A percentile compares a stretch with the other conserved stretches of the same genome.
These are phyloP conservation scores for Salarias fasciatus DNA, from an alignment of 2,797 vertebrate genomes.

Conservation along the genomic window DNA sequence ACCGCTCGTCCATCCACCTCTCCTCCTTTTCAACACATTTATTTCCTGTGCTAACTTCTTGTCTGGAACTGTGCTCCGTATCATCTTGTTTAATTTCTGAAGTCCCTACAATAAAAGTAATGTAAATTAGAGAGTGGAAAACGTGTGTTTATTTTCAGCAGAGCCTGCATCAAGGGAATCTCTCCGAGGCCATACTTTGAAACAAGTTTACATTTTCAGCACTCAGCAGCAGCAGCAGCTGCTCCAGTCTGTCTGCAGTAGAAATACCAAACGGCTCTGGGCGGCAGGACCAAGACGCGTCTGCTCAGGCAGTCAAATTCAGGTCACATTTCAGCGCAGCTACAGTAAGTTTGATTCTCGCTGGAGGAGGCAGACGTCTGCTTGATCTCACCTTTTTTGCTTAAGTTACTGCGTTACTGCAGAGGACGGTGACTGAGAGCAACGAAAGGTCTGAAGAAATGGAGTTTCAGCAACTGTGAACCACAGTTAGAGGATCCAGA, in stretches of 20 bases:
- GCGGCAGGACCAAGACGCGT: neutral
- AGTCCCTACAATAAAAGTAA: conserved; percentile 76
- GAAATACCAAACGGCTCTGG: neutral
- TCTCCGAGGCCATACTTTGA: conserved; percentile 43
- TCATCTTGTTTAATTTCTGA: conserved; percentile 74
- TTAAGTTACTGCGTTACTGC: no score
- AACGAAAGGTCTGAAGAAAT: no score
- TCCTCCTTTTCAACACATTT: conserved; percentile 69
- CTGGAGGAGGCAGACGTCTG: no score
- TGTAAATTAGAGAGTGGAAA: conserved; percentile 64
- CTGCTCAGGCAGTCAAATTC: no score
- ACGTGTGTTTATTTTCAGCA: conserved; percentile 54
- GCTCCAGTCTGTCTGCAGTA: conserved; percentile 10
- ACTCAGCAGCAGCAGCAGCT: conserved; percentile 37
- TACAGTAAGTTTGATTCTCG: no score
- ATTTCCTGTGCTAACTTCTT: conserved; percentile 50
- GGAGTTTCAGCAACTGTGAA: no score
- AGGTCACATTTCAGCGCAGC: no score
- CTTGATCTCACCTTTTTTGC: no score
- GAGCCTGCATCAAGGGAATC: neutral
- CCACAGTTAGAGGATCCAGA: no score
- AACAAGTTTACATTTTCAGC: conserved; percentile 57
- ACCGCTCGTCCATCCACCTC: conserved; percentile 23
- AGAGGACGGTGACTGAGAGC: no score
- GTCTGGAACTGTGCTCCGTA: conserved; percentile 72